Evolutionary conservation across 2,888 invertebrate genomes (phyloP).

Genomic region (Morinoia aosen): DNA sequence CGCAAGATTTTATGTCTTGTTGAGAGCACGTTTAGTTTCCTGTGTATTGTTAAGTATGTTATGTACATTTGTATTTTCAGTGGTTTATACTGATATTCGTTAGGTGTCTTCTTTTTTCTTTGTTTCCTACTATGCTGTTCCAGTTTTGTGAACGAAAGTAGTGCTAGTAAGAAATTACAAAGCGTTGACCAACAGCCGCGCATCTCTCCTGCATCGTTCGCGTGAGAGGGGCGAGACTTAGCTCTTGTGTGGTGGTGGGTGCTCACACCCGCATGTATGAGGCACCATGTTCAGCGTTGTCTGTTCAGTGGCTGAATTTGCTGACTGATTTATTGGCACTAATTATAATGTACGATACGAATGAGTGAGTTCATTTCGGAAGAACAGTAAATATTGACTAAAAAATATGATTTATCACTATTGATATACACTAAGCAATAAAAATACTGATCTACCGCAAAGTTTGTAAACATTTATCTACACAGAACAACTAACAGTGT

Average conservation of each 20-base stretch:
- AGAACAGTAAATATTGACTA: neutral
- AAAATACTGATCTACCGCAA: neutral
- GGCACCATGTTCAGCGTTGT: neutral
- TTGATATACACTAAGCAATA: neutral
- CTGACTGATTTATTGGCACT: neutral
- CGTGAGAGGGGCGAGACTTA: too few relatives aligned
- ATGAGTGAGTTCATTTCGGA: neutral
- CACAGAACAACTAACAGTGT: neutral
- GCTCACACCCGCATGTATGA: neutral
- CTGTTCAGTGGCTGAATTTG: neutral
- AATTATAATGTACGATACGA: neutral
- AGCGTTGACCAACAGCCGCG: too few relatives aligned
- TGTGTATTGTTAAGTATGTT: too few relatives aligned
- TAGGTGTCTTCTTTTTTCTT: too few relatives aligned
- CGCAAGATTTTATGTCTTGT: neutral
- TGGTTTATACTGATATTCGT: too few relatives aligned
- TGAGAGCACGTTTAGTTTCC: neutral
- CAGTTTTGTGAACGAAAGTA: too few relatives aligned
- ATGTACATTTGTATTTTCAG: too few relatives aligned
- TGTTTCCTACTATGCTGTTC: too few relatives aligned
- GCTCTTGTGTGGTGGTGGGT: too few relatives aligned
- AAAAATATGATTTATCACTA: neutral
- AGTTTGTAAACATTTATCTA: neutral
- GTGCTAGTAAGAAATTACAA: too few relatives aligned
- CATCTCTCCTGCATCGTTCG: too few relatives aligned